Percentiles rank a stretch among this genome's conserved stretches.
Conservation (phyloP, 2,888 invertebrate genomes). For the Taphrorychus bicolor region DNA sequence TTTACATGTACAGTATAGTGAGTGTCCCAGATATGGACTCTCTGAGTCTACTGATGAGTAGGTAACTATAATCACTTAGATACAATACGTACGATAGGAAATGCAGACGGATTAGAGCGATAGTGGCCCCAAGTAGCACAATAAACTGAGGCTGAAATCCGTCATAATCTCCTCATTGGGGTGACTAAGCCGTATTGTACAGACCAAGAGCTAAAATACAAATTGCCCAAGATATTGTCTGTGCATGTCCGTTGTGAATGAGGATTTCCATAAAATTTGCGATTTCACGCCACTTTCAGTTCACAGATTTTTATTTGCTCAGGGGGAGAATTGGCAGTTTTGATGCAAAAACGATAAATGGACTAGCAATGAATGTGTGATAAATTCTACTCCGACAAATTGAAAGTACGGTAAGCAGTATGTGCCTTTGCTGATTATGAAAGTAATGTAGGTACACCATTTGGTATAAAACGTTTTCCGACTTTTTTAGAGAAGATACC, state of each 20-base stretch:
- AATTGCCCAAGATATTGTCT: conserved; percentile 19
- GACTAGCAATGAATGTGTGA: no score
- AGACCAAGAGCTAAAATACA: conserved; percentile 20
- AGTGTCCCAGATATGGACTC: no score
- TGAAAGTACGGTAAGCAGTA: no score
- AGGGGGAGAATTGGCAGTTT: not conserved
- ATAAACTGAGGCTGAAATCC: conserved; percentile 25
- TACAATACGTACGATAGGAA: conserved; percentile 11
- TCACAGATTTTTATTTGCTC: not conserved
- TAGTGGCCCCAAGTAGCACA: conserved; percentile 24
- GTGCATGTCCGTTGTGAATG: conserved; percentile 18
- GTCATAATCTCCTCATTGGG: conserved; percentile 31
- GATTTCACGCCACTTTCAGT: conserved; percentile 17
- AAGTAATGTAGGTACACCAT: no score
- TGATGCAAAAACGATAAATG: not conserved
- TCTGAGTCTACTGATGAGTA: no score
- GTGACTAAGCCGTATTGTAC: conserved; percentile 33
- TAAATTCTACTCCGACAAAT: no score
- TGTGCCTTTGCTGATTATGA: no score
- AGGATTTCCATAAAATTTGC: conserved; percentile 30
- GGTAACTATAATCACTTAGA: no score
- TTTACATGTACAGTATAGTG: no score
- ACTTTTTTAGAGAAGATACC: no score
- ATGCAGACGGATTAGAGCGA: conserved; percentile 26
- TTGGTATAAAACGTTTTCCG: no score